Evolutionary conservation across 2,113 vertebrate genomes (phyloP), one percentile per base, ranked within the genome.

Genomic region (Pelecanoides urinatrix): DNA sequence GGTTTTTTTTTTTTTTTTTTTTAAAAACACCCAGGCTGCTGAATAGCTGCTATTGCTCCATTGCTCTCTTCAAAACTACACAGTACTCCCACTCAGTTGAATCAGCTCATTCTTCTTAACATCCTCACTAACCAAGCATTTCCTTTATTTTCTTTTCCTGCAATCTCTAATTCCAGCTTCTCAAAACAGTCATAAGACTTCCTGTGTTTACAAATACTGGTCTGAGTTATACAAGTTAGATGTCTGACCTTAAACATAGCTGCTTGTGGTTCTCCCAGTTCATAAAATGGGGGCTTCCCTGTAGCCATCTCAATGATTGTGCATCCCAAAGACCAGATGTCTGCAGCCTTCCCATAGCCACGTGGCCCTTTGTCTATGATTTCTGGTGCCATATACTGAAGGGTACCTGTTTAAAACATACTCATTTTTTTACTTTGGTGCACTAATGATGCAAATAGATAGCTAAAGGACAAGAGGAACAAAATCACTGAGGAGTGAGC

Each of bases 271-370:
- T 99, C 99, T 93, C 99, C 99, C 74, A 99, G 98, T 79, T 99
- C 99, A 73, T 99, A 99, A 97, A 99, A 99, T 0, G 99, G 99
- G 16, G 99, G 99, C 86, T 99, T 99, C 56, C 99, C 99, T 13
- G 99, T 99, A 32, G 99, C 99, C 99, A 99, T 99, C 96, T 99
- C 99, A 45, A 99, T 99, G 95, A 99, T 99, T 4, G 99, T 99
- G 96, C 99, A 99, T 73, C 99, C 99, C 95, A 99, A 92, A 50
- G 99, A 99, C 99, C 99, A 99, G 97, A 99, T 99, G 97, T 99
- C 99, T 2, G 99, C 99, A 49, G 99, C 99, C 86, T 99, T 99
- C 34, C 99, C 99, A 14, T 99, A 99, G 74, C 99, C 99, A 63
- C 99, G 98, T 4, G 99, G 99, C 52, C 99, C 99, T 96, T 99